Percentiles rank a stretch among this genome's conserved stretches.
Conservation (phyloP, 2,888 invertebrate genomes). For the Polyploca ridens region DNA sequence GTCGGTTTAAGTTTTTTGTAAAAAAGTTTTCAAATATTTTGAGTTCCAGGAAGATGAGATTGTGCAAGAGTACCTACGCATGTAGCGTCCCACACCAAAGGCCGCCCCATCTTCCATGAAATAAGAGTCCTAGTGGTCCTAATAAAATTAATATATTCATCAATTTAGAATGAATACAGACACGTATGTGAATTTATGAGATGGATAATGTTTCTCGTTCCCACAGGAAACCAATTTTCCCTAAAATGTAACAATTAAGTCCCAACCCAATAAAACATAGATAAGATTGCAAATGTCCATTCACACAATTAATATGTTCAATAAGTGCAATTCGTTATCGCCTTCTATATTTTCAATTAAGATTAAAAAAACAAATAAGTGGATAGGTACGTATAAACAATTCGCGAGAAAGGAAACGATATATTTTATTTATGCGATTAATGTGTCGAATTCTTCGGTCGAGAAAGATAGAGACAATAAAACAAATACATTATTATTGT, state of each 20-base stretch:
- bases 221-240: constrained; percentile 64
- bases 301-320: constrained; percentile 65
- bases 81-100: no score
- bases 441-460: constrained; percentile 46
- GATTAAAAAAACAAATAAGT: constrained; percentile 63
- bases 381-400: constrained; percentile 44
- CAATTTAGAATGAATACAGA: background rate
- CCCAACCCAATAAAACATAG: constrained; percentile 49
- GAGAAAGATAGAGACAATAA: constrained; percentile 61
- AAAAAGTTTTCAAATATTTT: no score
- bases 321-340: constrained; percentile 49
- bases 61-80: no score
- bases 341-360: constrained; percentile 63
- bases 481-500: constrained; percentile 64
- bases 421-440: constrained; percentile 48
- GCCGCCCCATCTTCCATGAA: no score
- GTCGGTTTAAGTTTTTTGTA: no score
- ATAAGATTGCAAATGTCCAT: constrained; percentile 66
- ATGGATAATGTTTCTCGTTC: constrained; percentile 37
- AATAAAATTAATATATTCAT: background rate
- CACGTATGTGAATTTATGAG: background rate
- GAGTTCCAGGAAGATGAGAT: no score
- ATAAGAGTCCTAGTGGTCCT: no score
- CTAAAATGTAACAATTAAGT: constrained; percentile 41
- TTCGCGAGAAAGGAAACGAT: constrained; percentile 60